These are phyloP conservation scores for Ladona fulva DNA, from an alignment of 1,140 invertebrate genomes.

Conservation along the genomic window DNA sequence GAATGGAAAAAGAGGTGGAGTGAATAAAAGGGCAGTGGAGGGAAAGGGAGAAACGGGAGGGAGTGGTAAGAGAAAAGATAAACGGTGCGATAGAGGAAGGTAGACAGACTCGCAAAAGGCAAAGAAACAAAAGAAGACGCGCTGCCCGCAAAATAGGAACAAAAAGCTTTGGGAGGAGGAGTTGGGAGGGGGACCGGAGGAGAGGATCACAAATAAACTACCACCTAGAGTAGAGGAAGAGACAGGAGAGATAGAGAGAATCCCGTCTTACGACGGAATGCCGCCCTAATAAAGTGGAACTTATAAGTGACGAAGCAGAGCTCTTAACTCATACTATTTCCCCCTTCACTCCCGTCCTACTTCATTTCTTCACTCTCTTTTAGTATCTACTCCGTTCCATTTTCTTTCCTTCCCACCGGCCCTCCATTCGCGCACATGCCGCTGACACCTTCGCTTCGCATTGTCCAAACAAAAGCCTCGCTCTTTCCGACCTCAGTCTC, in stretches of 20 bases:
- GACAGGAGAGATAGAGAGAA: background rate
- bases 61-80: background rate
- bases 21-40: background rate
- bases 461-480: background rate
- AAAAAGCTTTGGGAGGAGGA: background rate
- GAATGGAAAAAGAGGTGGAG: background rate
- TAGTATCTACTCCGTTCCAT: background rate
- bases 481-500: background rate
- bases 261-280: background rate
- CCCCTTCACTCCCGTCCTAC: background rate
- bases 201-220: background rate
- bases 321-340: slow-evolving; percentile 2
- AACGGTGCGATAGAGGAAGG: background rate
- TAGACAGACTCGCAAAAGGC: background rate
- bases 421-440: too few species aligned
- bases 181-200: background rate
- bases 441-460: too few species aligned
- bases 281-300: slow-evolving; percentile 1
- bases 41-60: background rate
- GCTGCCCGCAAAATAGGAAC: background rate
- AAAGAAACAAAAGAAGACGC: background rate
- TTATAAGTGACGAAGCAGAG: background rate
- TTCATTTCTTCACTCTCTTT: background rate
- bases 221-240: background rate
- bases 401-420: background rate